Evolutionary conservation across 2,113 vertebrate genomes (phyloP).

Genomic region (Accipiter cooperii): DNA sequence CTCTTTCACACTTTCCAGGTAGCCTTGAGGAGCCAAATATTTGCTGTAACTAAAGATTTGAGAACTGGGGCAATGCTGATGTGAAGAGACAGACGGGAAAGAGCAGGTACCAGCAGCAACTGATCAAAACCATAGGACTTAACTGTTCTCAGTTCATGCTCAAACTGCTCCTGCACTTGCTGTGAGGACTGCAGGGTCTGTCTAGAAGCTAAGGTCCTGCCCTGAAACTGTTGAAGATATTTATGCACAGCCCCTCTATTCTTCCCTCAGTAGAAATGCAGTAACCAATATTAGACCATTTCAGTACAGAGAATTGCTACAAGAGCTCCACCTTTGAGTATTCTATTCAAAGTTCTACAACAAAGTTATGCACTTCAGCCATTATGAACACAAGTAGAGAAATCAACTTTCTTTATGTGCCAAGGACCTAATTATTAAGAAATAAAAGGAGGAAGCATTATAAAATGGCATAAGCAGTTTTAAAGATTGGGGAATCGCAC

Average conservation of each 20-base stretch:
- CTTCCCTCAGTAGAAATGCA: not conserved
- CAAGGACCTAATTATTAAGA: not conserved
- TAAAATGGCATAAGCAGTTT: not conserved
- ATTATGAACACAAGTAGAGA: not conserved
- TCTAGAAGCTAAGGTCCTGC: not conserved
- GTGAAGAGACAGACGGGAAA: not conserved
- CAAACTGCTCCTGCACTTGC: not conserved
- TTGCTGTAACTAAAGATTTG: not conserved
- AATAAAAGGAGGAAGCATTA: not conserved
- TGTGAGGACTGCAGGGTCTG: not conserved
- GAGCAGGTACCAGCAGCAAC: not conserved
- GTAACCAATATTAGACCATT: not conserved
- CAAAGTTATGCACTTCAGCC: not conserved
- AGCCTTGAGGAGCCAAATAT: not conserved
- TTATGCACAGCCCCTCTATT: not conserved
- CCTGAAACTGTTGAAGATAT: fast-evolving
- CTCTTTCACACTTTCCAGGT: not conserved
- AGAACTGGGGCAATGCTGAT: not conserved
- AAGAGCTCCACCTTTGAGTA: not conserved
- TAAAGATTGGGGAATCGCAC: not conserved
- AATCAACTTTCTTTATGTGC: not conserved
- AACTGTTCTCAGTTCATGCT: not conserved
- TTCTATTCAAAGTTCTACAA: not conserved
- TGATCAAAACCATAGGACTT: fast-evolving
- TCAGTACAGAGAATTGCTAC: not conserved